phyloP scores from a whole-genome alignment of 2,113 vertebrate genomes.

The Hepsetus odoe region DNA sequence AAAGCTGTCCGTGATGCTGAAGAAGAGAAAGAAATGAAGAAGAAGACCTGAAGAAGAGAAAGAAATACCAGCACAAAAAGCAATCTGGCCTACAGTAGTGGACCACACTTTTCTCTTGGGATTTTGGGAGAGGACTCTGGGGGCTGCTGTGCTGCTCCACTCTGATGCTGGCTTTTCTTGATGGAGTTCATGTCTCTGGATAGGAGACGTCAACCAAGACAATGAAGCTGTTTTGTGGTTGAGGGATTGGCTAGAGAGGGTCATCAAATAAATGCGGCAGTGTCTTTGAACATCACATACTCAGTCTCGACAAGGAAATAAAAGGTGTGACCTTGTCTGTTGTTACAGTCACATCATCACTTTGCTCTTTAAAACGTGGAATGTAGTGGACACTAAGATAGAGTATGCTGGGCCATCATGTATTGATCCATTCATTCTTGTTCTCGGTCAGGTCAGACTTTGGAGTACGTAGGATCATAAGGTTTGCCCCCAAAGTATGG shows the following conservation, averaged over 20 bases:
- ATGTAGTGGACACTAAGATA: constrained; percentile 37
- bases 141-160: constrained; percentile 31
- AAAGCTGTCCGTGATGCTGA: constrained; percentile 45
- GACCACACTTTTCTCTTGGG: constrained; percentile 40
- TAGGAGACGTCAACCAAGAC: constrained; percentile 46
- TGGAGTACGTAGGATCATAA: constrained; percentile 24
- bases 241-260: constrained; percentile 35
- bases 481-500: constrained; percentile 6
- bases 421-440: constrained; percentile 43
- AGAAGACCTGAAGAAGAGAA: constrained; percentile 36
- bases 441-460: constrained; percentile 39
- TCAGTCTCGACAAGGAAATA: constrained; percentile 37
- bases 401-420: constrained; percentile 10
- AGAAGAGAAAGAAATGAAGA: constrained; percentile 45
- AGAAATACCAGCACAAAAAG: constrained; percentile 53
- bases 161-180: constrained; percentile 29
- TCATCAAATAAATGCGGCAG: constrained; percentile 42
- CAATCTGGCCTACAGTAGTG: constrained; percentile 45
- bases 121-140: constrained; percentile 21
- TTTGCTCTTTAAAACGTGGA: constrained; percentile 16
- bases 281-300: constrained; percentile 35
- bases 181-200: constrained; percentile 48
- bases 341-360: constrained; percentile 13
- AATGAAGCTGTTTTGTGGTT: constrained; percentile 40
- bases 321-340: constrained; percentile 32